Conservation (phyloP, 2,888 invertebrate genomes). For the Yponomeuta sedellus region DNA sequence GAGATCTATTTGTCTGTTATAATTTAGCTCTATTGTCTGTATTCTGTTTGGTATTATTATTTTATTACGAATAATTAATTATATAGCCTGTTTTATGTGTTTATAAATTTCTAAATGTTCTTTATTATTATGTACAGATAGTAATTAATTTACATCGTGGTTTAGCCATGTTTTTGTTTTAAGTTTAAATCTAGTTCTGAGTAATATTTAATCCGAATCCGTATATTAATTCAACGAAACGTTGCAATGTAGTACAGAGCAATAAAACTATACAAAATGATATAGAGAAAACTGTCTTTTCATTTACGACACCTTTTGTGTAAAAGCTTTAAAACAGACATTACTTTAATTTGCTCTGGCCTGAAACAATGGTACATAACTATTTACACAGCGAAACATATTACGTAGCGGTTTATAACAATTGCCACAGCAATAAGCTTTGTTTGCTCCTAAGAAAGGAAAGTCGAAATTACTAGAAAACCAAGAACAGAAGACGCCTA, state of each 20-base stretch:
- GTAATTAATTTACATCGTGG: slow-evolving; percentile 4
- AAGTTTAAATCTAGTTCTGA: neutral
- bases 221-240: slow-evolving; percentile 62
- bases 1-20: slow-evolving; percentile 66
- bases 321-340: neutral
- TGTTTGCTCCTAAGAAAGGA: neutral
- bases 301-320: slow-evolving; percentile 24
- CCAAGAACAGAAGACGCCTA: neutral
- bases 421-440: neutral
- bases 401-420: neutral
- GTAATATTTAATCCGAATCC: slow-evolving; percentile 13
- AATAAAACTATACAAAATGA: slow-evolving; percentile 56
- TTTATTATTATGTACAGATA: slow-evolving; percentile 7
- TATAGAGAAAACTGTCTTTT: slow-evolving; percentile 32
- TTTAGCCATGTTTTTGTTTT: slow-evolving; percentile 1
- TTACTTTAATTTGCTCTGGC: neutral
- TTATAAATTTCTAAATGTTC: slow-evolving; percentile 5
- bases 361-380: slow-evolving; percentile 14
- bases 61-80: slow-evolving; percentile 25
- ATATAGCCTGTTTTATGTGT: slow-evolving; percentile 6
- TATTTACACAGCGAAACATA: neutral
- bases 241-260: slow-evolving; percentile 66
- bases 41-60: slow-evolving; percentile 66
- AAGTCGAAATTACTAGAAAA: neutral
- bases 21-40: slow-evolving; percentile 54